Evolutionary conservation across 2,113 vertebrate species (phyloP).

Genomic region (Synchiropus splendidus): DNA sequence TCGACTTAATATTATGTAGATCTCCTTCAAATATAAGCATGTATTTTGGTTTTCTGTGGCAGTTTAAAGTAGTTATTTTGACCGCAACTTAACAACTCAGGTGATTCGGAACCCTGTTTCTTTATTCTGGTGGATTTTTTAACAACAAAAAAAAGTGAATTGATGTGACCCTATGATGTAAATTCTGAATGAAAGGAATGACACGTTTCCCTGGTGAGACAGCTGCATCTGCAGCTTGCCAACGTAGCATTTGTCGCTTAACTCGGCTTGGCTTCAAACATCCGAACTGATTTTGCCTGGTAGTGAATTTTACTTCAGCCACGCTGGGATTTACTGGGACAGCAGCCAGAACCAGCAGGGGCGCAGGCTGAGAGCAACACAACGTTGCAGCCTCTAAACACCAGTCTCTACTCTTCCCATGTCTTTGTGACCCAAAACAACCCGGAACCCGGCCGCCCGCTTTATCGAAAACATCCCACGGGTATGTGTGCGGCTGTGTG

Average conservation of each 20-base stretch:
- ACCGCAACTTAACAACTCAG: no score
- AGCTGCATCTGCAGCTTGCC: not conserved
- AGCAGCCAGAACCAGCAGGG: slow-evolving; percentile 13
- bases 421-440: slow-evolving; percentile 27
- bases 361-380: not conserved
- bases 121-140: no score
- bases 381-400: not conserved
- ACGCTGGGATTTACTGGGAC: slow-evolving; percentile 17
- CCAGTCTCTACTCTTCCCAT: not conserved
- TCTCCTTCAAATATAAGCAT: no score
- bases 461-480: slow-evolving; percentile 13
- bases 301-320: slow-evolving; percentile 1
- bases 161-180: not conserved
- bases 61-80: no score
- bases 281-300: no score
- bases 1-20: no score
- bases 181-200: not conserved
- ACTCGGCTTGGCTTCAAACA: no score
- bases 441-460: slow-evolving; percentile 25
- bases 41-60: no score
- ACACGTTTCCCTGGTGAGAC: not conserved
- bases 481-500: slow-evolving; percentile 31
- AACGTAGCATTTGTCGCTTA: no score
- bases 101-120: no score
- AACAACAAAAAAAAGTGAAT: not conserved